Evolutionary conservation across 2,797 vertebrate genomes (phyloP).

Genomic region (Danio tinwini): DNA sequence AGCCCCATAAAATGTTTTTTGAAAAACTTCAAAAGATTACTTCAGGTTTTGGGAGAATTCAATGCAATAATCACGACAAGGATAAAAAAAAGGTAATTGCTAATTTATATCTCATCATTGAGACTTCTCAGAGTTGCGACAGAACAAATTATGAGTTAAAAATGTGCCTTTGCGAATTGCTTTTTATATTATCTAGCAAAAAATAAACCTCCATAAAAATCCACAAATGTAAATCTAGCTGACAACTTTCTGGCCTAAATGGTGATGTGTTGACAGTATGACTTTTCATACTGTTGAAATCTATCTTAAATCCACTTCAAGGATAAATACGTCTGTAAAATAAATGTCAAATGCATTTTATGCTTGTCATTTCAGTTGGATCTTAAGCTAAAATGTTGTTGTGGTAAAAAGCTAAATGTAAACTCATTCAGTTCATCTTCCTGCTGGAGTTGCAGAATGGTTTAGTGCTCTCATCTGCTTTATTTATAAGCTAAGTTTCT

Average conservation of each 20-base stretch:
- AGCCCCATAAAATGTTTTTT: too few species aligned
- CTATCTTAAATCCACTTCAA: background rate
- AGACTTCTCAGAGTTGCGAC: background rate
- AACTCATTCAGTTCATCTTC: background rate
- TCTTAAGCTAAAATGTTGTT: background rate
- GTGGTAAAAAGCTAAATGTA: background rate
- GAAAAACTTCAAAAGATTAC: too few species aligned
- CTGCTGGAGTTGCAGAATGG: background rate
- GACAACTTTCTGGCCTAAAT: background rate
- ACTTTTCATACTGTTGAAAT: background rate
- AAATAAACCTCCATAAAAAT: background rate
- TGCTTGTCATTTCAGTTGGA: background rate
- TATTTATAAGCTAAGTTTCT: constrained; percentile 47
- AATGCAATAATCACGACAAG: too few species aligned
- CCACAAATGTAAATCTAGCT: too few species aligned
- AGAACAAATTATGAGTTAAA: background rate
- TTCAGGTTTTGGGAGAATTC: too few species aligned
- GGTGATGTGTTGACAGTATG: background rate
- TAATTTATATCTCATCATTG: too few species aligned
- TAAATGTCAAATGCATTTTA: background rate
- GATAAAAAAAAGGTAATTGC: too few species aligned
- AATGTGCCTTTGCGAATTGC: too few species aligned
- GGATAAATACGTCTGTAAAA: background rate
- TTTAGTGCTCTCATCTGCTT: constrained; percentile 39
- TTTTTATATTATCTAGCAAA: background rate